Evolutionary conservation across 2,797 vertebrate genomes (phyloP), one percentile per base, ranked within the genome.

Genomic region (Phyllotis vaccarum): DNA sequence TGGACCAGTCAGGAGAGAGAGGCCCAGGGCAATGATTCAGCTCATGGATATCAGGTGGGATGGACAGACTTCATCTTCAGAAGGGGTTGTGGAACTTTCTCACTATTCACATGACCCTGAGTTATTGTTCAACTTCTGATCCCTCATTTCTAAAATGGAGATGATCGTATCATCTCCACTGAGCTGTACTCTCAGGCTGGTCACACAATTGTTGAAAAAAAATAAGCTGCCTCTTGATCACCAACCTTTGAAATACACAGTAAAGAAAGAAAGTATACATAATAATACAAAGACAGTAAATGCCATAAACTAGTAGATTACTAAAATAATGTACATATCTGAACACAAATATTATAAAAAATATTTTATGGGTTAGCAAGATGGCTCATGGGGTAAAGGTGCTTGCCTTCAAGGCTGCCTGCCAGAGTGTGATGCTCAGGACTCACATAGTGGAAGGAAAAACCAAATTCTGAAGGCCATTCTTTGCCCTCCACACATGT

Each of bases 221-320:
- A 60, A 27, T 27, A 68, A 78, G 75, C 14, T 11, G 13, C 1
- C 40, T 80, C 29, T 74, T 54, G n/a, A 95, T 93, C n/a, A 49
- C 17, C 37, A n/a, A 31, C n/a, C 70, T 89, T 94, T n/a, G 52
- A 90, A 87, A 80, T 62, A 40, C 24, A 70, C 68, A 66, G 62
- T 72, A 80, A 49, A 52, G 90, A n/a, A 16, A 34, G 27, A 34
- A 64, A 27, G 34, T 85, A n/a, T 66, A 31, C 40, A 9, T n/a
- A 24, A 52, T 46, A 66, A 34, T 52, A 68, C 12, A 37, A 31
- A 92, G 70, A 22, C 0, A 81, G 40, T 31, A 89, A 93, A 49
- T 75, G 52, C 56, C 80, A 90, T 37, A 80, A 75, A 83, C 85
- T 40, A 16, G 52, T 22, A 95, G 14, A 79, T 40, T 92, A 94